Evolutionary conservation across 2,113 vertebrate species (phyloP).

Genomic region (Lonchura striata): DNA sequence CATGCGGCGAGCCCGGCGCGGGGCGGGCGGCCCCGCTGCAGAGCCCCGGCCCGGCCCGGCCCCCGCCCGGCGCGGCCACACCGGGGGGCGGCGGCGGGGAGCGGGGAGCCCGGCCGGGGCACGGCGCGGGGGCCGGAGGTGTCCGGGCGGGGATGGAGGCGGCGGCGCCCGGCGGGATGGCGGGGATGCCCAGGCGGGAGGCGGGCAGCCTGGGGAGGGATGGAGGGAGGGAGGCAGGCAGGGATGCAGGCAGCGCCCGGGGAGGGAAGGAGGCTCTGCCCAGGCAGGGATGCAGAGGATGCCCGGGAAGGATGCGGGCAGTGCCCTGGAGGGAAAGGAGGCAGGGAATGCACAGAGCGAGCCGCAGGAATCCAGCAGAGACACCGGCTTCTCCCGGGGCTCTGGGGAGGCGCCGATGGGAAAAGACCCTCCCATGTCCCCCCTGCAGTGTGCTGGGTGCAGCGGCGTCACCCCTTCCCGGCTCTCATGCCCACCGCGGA

Average conservation of each 20-base stretch:
- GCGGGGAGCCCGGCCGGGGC: too few species aligned
- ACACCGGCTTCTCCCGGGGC: not conserved
- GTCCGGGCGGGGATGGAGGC: not conserved
- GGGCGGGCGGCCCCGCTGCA: too few species aligned
- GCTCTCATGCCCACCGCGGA: not conserved
- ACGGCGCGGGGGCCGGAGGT: not conserved
- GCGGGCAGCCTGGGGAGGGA: not conserved
- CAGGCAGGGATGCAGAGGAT: not conserved
- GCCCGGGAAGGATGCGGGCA: not conserved
- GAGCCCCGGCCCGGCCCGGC: too few species aligned
- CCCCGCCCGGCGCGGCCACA: too few species aligned
- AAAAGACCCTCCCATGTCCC: conserved; percentile 46
- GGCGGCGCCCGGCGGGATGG: not conserved
- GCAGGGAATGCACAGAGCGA: not conserved
- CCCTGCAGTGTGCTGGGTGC: conserved; percentile 13
- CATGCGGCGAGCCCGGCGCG: too few species aligned
- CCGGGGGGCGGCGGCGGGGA: too few species aligned
- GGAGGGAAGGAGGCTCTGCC: not conserved
- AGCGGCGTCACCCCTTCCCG: not conserved
- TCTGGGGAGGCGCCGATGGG: conserved; percentile 26
- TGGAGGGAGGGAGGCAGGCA: not conserved
- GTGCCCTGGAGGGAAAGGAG: not conserved
- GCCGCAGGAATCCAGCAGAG: not conserved
- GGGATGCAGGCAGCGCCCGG: not conserved
- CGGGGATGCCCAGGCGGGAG: not conserved